Conservation (phyloP, 2,888 invertebrate species). For the Platerodrilus igneus region DNA sequence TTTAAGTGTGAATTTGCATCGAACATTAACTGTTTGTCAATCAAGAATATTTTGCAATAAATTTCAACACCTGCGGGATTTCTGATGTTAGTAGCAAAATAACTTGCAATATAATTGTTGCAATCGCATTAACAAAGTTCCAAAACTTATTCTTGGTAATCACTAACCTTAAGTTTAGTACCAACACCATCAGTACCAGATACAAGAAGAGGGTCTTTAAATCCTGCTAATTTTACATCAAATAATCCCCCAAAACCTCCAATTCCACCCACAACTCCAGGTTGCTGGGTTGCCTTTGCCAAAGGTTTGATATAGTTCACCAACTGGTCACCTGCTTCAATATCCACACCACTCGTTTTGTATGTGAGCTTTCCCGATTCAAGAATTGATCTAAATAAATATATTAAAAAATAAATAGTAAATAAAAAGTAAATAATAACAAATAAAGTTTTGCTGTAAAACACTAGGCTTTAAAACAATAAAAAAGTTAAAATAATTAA, state of each 20-base stretch:
- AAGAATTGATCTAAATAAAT: conserved; percentile 50
- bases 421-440: conserved; percentile 29
- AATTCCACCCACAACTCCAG: conserved; percentile 75
- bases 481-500: conserved; percentile 8
- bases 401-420: conserved; percentile 16
- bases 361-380: conserved; percentile 71
- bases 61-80: too few relatives aligned
- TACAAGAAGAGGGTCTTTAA: conserved; percentile 78
- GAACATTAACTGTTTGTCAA: too few relatives aligned
- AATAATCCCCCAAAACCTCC: conserved; percentile 95
- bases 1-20: too few relatives aligned
- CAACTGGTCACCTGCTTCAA: conserved; percentile 83
- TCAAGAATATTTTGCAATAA: too few relatives aligned
- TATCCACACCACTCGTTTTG: conserved; percentile 88
- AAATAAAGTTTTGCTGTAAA: neutral
- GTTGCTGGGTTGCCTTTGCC: conserved; percentile 70
- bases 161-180: conserved; percentile 91
- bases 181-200: conserved; percentile 97
- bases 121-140: too few relatives aligned
- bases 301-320: conserved; percentile 79
- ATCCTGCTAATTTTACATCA: conserved; percentile 70
- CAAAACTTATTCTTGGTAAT: too few relatives aligned
- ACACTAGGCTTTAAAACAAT: conserved; percentile 3
- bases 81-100: too few relatives aligned
- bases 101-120: too few relatives aligned